Evolutionary conservation across 2,113 vertebrate species (phyloP).

Genomic region (Hassar affinis): DNA sequence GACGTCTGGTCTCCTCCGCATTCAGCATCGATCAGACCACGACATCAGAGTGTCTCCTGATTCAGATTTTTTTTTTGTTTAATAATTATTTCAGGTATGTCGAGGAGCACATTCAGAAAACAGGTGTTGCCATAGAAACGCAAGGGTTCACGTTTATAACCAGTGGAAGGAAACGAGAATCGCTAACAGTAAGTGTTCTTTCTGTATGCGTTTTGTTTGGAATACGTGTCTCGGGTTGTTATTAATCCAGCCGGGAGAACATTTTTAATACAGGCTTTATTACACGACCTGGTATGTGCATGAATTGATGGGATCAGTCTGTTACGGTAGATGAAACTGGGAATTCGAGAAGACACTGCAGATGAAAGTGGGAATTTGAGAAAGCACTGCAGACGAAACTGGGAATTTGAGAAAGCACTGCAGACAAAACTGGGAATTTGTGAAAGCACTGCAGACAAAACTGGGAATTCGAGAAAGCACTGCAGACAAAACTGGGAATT

Average conservation of each 20-base stretch:
- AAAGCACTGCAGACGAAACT: too few species aligned
- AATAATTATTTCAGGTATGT: constrained; percentile 70
- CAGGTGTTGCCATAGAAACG: constrained; percentile 79
- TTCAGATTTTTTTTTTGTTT: neutral
- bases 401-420: too few species aligned
- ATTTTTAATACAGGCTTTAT: neutral
- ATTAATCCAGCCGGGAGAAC: neutral
- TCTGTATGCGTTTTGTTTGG: neutral
- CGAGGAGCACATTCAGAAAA: constrained; percentile 79
- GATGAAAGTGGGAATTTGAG: too few species aligned
- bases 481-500: too few species aligned
- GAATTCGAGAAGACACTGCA: too few species aligned
- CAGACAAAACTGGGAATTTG: too few species aligned
- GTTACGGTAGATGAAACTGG: too few species aligned
- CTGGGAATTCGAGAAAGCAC: too few species aligned
- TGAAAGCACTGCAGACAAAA: too few species aligned
- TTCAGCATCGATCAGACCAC: neutral
- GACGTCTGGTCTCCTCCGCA: neutral
- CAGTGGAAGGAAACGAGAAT: constrained; percentile 78
- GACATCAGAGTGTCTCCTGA: neutral
- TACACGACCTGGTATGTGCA: too few species aligned
- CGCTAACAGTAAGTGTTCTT: constrained; percentile 70
- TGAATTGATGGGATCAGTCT: too few species aligned
- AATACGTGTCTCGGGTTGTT: neutral
- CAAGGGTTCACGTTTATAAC: constrained; percentile 80